Conservation (phyloP, 2,888 invertebrate genomes). For the Aromia moschata region DNA sequence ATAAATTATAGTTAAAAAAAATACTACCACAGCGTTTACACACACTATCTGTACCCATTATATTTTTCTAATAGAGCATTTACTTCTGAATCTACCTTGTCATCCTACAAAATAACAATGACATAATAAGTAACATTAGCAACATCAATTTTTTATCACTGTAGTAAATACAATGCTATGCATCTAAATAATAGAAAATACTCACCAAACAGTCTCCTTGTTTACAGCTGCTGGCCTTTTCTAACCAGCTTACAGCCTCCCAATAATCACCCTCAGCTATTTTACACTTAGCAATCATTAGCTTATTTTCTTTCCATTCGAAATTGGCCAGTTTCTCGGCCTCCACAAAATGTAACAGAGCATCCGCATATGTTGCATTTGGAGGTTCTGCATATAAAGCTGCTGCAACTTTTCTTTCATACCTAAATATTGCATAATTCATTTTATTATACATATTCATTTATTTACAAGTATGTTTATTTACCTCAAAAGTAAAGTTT, state of each 20-base stretch:
- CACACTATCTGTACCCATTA: slow-evolving; percentile 51
- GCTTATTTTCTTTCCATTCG: slow-evolving; percentile 69
- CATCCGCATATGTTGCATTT: slow-evolving; percentile 69
- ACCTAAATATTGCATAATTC: no score
- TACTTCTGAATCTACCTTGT: slow-evolving; percentile 54
- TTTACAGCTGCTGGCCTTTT: slow-evolving; percentile 47
- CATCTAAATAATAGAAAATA: slow-evolving; percentile 18
- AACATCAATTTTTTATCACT: not conserved
- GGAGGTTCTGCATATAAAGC: slow-evolving; percentile 74
- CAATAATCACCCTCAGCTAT: slow-evolving; percentile 64
- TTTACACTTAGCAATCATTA: slow-evolving; percentile 69
- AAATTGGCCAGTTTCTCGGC: slow-evolving; percentile 65
- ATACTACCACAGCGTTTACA: not conserved
- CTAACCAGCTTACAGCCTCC: slow-evolving; percentile 66
- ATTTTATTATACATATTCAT: no score
- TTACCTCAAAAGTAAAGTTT: no score
- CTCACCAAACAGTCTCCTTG: slow-evolving; percentile 44
- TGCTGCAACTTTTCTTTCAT: slow-evolving; percentile 72
- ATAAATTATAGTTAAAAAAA: slow-evolving; percentile 21
- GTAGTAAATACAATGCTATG: not conserved
- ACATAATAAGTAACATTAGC: not conserved
- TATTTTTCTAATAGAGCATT: slow-evolving; percentile 53
- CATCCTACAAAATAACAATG: slow-evolving; percentile 49
- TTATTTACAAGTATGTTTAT: no score
- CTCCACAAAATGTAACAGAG: slow-evolving; percentile 66